Evolutionary conservation across 2,113 vertebrate species (phyloP).

Genomic region (Prionailurus bengalensis): DNA sequence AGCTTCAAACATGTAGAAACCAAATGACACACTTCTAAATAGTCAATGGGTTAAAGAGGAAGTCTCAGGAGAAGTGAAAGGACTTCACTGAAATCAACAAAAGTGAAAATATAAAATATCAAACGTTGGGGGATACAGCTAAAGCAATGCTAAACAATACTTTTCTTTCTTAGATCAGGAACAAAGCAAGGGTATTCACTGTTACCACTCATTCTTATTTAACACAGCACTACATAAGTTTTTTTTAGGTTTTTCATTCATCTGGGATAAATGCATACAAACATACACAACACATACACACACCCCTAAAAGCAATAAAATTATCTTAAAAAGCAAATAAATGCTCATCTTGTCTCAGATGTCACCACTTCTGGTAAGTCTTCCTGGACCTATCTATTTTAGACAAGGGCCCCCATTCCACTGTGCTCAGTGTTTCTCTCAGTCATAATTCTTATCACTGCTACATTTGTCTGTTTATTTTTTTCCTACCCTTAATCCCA

Average conservation of each 20-base stretch:
- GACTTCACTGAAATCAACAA: background rate
- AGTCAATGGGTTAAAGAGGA: background rate
- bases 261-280: background rate
- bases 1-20: background rate
- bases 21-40: background rate
- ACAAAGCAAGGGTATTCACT: background rate
- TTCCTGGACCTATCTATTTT: background rate
- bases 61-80: background rate
- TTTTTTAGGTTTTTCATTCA: background rate
- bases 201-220: background rate
- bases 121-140: background rate
- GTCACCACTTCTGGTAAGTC: background rate
- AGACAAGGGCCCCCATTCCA: too few species aligned
- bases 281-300: background rate
- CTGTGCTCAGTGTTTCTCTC: background rate
- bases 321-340: background rate
- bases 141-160: background rate
- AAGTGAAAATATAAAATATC: background rate
- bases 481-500: background rate
- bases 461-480: background rate
- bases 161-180: background rate
- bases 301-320: background rate
- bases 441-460: background rate
- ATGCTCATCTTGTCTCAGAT: background rate
- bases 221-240: background rate